Evolutionary conservation across 2,888 invertebrate genomes (phyloP), one percentile per base, ranked within the genome.

Genomic region (Brachypterus glaber): DNA sequence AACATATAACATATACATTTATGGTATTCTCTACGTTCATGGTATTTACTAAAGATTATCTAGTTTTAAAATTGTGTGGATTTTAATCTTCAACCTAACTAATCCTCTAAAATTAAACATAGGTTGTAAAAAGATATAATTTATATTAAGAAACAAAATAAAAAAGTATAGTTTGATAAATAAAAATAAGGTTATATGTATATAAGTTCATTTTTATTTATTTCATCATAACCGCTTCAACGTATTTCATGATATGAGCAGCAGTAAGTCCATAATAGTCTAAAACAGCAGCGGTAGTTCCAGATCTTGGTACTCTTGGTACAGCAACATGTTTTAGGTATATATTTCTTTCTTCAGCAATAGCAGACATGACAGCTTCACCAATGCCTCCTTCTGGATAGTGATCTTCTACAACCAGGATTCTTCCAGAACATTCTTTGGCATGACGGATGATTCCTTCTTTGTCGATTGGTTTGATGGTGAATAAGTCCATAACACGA

Each of bases 381-480:
- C 96, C 97, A 35, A 97, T 60, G 32, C 96, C 96, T 44, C 96
- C 92, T 64, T 86, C 87, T 46, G 82, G 78, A 63, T 96, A 96
- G 64, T 97, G 97, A 63, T 97, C 97, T 65, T 97, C 97, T 0
- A 93, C 90, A 14, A 91, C 90, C 35, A 97, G 63, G 37, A 97
- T 75, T 5, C 77, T 70, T 1, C 89, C 88, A 2, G 80, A 82
- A 37, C 74, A 79, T 25, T 79, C 79, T 39, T 70, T 70, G 3
- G 89, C 93, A 60, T 86, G 76, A 30, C 68, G 66, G 18, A 80
- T 60, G 18, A 97, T 76, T 1, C 79, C 72, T 0, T 72, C 74
- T 31, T 69, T 74, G 66, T 97, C 97, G 50, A 97, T 69, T 1
- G 96, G 96, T 68, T 97, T 95, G 46, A 95, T 69, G 7, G 93